Evolutionary conservation across 2,113 vertebrate genomes (phyloP), one percentile per base, ranked within the genome.

Genomic region (Anolis sagrei): DNA sequence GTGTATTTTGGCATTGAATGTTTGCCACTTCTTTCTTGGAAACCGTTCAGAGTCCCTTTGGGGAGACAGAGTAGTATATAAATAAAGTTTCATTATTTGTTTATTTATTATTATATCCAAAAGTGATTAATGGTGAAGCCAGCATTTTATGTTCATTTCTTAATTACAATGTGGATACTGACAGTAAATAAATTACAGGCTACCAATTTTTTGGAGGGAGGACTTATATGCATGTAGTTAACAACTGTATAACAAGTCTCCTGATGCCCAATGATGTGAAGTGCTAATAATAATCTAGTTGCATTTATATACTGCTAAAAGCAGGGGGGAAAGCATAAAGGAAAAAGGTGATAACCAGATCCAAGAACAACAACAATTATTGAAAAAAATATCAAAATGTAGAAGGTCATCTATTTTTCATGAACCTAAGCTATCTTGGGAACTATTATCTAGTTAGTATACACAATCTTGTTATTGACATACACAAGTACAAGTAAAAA

Each of bases 121-220:
- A 85, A 85, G 14, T 36, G 32, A 39, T 83, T 73, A 44, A 83
- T 79, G 58, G 36, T 48, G 51, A 79, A 79, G 27, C 13, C 69
- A 79, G 16, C 34, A 61, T 61, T 85, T 79, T 72, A 72, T 61
- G 27, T 68, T 79, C 61, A 29, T 79, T 85, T 85, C 68, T 54
- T 44, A 85, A 85, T 70, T 79, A 62, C 39, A 85, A 25, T 62
- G 19, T 79, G 34, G 66, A 79, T 44, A 19, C 11, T 58, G 76
- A 73, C 25, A 62, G 68, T 62, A 85, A 64, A 58, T 73, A 85
- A 79, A 79, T 82, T 82, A 69, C 23, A 82, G 51, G 68, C 36
- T 79, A 32, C 34, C 10, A 76, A 7, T 8, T 48, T n/a, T 85
- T 70, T 85, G 54, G 51, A 70, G 36, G 61, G 44, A 51, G 62